Evolutionary conservation across 2,113 vertebrate genomes (phyloP), one percentile per base, ranked within the genome.

Genomic region (Lepidothrix coronata): DNA sequence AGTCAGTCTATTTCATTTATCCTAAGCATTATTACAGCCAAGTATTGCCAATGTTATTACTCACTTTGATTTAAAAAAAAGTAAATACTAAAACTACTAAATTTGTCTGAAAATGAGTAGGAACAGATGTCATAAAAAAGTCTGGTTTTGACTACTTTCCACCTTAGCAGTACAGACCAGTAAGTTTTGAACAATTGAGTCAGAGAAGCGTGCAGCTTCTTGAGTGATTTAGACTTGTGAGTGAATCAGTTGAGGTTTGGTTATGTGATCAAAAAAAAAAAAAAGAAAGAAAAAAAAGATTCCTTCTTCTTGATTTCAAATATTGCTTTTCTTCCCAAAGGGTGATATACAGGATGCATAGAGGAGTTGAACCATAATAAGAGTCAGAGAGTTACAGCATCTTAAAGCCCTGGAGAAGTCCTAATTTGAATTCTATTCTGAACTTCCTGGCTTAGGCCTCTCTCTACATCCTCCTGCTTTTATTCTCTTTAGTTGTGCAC

Each of bases 401-500:
- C 70, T 75, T 74, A 92, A 93, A 84, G 22, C 54, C 52, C 48
- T 65, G 20, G 77, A 94, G 86, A 92, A 96, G 86, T 58, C 27
- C 54, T 89, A 46, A 91, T 95, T 89, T 94, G 87, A 91, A 95
- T 95, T 94, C 79, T 78, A 19, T 83, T 93, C 72, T 70, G 55
- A 94, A 84, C n/a, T 70, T 94, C 68, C 48, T 63, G 80, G 87
- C 52, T 87, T 84, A 68, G 89, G 49, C 48, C 70, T 72, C 61
- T 89, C 80, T 78, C 87, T 95, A 85, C 62, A 88, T 89, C 54
- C 44, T 87, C 14, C 41, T 74, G 67, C 73, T 93, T 92, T 95
- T 89, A 89, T 95, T 95, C 84, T 94, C 66, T 83, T 85, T 63
- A 84, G 66, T 82, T 95, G 92, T 93, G 55, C 85, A 82, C 90